Base-by-base conservation (phyloP, 2,113 vertebrate genomes). In the Cyprinus carpio region DNA sequence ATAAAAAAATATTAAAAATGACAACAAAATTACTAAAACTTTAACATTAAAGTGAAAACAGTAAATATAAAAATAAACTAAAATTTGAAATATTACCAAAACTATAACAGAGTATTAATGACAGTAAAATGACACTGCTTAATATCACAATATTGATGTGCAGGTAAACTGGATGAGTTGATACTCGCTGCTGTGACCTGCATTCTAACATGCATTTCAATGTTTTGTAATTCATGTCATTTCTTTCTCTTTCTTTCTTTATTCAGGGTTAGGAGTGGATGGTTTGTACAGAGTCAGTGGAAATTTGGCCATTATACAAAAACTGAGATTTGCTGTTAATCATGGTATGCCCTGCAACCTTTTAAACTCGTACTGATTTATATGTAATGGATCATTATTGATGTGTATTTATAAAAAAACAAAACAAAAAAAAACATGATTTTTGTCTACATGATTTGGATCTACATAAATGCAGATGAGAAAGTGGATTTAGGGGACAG, bases 301-400 rank as follows among this genome's bases (percentile, higher is more conserved):
- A 87, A 99, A 99, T 92, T 95, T 99, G 88, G 97, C 97, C 9
- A 95, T 99, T 86, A 98, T 99, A 90, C 98, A 99, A 91, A 99
- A 99, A 85, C 94, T 99, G 34, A 95, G 97, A 88, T 99, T 96
- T 88, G 96, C 97, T 11, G 95, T 99, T 85, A 97, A 98, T 90
- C 97, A 99, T 4, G 97, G 97, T 99, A 89, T 0, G 75, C 4
- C 18, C 9, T 77, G 51, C 1, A 20, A 54, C 40, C 46, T 46
- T 46, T 46, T 46, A 3, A 2, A 46, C 43, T 3, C 34, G 13
- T 23, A 11, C 23, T 31, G 9, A 11, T 49, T 3, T 10, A 54
- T 18, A n/a, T 5, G 15, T n/a, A 56, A 49, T 13, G 9, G 0
- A 40, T 40, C 8, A 40, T 40, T 40, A 40, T 40, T 40, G 40